Percentiles rank a stretch among this genome's conserved stretches.
Evolutionary conservation across 2,888 invertebrate species (phyloP).

Genomic region (Dynastes tityus): DNA sequence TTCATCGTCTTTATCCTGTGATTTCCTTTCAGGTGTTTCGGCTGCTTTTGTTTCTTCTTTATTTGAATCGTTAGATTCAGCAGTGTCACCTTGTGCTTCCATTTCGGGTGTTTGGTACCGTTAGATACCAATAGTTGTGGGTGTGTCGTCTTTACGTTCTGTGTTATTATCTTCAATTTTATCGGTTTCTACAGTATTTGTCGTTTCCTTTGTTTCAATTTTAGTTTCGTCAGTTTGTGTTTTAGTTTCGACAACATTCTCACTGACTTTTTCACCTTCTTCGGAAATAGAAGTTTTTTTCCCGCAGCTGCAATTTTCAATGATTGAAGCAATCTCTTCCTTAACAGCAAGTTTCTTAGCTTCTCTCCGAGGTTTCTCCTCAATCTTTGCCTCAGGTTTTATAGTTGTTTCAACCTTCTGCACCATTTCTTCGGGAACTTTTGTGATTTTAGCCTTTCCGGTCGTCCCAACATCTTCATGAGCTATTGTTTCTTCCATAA

Average conservation of each 20-base stretch:
- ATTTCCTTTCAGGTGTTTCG: constrained; percentile 52
- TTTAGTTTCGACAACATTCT: background rate
- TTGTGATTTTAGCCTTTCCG: constrained; percentile 29
- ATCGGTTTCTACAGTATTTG: constrained; percentile 53
- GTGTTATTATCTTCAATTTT: background rate
- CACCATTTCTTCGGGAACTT: constrained; percentile 28
- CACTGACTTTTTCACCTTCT: background rate
- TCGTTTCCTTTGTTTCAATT: constrained; percentile 53
- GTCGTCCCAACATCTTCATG: constrained; percentile 39
- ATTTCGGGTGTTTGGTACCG: background rate
- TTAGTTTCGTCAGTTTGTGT: background rate
- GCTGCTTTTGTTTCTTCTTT: constrained; percentile 49
- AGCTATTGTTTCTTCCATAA: background rate
- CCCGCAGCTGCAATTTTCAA: constrained; percentile 41
- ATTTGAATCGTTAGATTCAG: constrained; percentile 39
- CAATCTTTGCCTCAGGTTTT: constrained; percentile 19
- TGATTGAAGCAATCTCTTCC: constrained; percentile 28
- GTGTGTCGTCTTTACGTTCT: background rate
- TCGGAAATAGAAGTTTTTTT: constrained; percentile 23
- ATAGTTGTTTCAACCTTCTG: constrained; percentile 8
- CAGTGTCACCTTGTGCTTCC: background rate
- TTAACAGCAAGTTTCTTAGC: constrained; percentile 4
- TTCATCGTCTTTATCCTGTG: constrained; percentile 51
- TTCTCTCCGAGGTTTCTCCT: constrained; percentile 18
- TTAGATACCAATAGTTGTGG: background rate